Evolutionary conservation across 1,140 invertebrate genomes (phyloP).

Genomic region (Pseudomyrmex concolor): DNA sequence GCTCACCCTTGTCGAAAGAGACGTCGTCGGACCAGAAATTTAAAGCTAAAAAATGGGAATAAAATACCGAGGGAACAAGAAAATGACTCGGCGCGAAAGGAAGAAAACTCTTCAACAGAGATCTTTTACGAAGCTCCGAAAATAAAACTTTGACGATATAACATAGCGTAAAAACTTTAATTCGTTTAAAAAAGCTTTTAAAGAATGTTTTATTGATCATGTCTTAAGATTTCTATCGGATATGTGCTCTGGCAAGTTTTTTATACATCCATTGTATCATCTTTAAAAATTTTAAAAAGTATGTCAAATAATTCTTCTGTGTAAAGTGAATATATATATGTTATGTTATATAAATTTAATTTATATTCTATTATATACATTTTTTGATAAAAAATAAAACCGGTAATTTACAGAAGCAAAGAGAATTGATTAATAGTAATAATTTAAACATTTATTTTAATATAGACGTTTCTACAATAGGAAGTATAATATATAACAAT

Average conservation of each 20-base stretch:
- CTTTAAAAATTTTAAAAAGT: no score
- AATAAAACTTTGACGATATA: constrained; percentile 30
- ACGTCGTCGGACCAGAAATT: constrained; percentile 27
- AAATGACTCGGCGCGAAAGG: constrained; percentile 23
- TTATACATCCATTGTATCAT: no score
- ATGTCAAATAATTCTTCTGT: no score
- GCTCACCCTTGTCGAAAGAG: neutral
- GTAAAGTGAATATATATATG: neutral
- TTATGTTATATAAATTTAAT: constrained; percentile 1
- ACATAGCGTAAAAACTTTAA: neutral
- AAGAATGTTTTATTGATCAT: constrained; percentile 12
- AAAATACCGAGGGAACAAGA: constrained; percentile 7
- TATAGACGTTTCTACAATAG: constrained; percentile 11
- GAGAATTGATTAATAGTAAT: neutral
- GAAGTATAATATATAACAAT: neutral
- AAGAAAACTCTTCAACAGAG: neutral
- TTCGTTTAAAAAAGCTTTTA: neutral
- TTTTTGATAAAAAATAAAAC: neutral
- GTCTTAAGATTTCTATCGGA: no score
- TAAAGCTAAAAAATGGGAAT: constrained; percentile 27
- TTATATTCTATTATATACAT: neutral
- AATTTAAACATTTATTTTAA: constrained; percentile 26
- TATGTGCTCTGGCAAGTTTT: no score
- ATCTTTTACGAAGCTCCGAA: neutral
- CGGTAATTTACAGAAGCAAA: neutral